Evolutionary conservation across 1,140 invertebrate species (phyloP).

Genomic region (Leptoteleia sp.): DNA sequence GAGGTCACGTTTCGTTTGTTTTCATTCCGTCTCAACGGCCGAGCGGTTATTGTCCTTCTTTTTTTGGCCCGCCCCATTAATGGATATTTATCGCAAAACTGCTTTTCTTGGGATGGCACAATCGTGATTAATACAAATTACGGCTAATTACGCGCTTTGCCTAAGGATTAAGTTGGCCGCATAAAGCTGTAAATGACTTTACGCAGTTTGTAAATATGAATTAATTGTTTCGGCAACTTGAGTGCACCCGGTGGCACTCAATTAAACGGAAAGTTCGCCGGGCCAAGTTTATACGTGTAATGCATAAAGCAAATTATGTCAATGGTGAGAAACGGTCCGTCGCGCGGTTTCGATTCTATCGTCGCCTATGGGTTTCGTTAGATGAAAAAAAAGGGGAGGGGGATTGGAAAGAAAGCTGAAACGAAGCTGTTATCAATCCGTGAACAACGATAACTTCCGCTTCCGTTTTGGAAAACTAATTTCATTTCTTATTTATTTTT

Average conservation of each 20-base stretch:
- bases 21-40: slow-evolving; percentile 1
- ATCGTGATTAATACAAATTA: slow-evolving; percentile 12
- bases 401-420: too few species aligned
- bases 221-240: slow-evolving; percentile 10
- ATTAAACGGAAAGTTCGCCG: slow-evolving; percentile 5
- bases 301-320: slow-evolving; percentile 5
- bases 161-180: slow-evolving; percentile 5
- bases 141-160: slow-evolving; percentile 1
- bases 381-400: too few species aligned
- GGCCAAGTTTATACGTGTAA: neutral
- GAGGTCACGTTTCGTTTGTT: slow-evolving; percentile 3
- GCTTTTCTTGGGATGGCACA: slow-evolving; percentile 1
- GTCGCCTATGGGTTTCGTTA: too few species aligned
- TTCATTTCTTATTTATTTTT: too few species aligned
- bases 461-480: too few species aligned
- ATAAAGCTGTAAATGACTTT: slow-evolving; percentile 15
- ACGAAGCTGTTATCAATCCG: too few species aligned
- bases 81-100: neutral
- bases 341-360: too few species aligned
- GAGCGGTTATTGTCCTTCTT: too few species aligned
- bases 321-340: neutral
- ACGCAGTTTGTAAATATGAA: slow-evolving; percentile 11
- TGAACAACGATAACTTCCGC: too few species aligned
- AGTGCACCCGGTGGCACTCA: neutral
- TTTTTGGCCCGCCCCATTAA: too few species aligned